Percentiles rank a stretch among this genome's conserved stretches.
Evolutionary conservation across 2,797 vertebrate genomes (phyloP).

Genomic region (Falco peregrinus): DNA sequence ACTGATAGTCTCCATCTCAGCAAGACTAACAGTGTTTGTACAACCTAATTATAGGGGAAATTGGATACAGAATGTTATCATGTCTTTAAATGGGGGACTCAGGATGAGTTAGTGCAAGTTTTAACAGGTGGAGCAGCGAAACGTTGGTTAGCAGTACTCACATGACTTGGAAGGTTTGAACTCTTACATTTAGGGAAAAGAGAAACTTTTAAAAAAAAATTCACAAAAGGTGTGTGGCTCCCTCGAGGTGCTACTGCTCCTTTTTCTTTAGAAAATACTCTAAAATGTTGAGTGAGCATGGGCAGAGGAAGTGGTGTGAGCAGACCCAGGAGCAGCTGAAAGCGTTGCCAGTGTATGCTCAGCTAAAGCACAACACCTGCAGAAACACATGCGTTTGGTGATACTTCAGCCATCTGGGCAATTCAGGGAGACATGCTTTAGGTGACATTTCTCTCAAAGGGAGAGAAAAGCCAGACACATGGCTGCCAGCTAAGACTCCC

Average conservation of each 20-base stretch:
- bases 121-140: background rate
- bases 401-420: background rate
- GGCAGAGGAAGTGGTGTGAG: fast-evolving
- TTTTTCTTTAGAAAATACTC: background rate
- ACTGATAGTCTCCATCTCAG: background rate
- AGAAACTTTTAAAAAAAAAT: background rate
- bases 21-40: background rate
- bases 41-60: constrained; percentile 31
- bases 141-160: background rate
- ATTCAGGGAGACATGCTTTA: background rate
- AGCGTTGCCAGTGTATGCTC: background rate
- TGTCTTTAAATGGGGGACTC: background rate
- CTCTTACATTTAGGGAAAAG: background rate
- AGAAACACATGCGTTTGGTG: background rate
- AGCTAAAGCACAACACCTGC: background rate
- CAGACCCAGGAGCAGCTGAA: background rate
- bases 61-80: constrained; percentile 15
- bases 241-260: background rate
- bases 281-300: fast-evolving
- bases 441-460: background rate
- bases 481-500: background rate
- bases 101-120: constrained; percentile 8
- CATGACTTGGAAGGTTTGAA: background rate
- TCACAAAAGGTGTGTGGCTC: background rate
- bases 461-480: background rate